Percentiles rank a stretch among this genome's conserved stretches.
Evolutionary conservation across 2,888 invertebrate genomes (phyloP).

Genomic region (Neoscelio sp.): DNA sequence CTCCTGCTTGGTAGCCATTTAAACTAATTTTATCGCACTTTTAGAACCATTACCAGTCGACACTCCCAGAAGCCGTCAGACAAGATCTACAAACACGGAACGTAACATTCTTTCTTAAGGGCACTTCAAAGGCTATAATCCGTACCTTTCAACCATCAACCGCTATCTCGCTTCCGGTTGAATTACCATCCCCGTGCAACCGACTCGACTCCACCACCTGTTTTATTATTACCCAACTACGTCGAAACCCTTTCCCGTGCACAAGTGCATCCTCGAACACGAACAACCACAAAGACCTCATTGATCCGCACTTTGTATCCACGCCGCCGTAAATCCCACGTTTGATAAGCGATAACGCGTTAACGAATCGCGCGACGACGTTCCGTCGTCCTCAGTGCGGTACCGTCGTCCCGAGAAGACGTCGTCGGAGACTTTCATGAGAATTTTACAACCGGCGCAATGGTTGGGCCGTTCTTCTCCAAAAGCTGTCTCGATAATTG

Average conservation of each 20-base stretch:
- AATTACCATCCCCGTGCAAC: slow-evolving; percentile 5
- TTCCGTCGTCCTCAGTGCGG: slow-evolving; percentile 18
- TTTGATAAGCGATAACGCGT: slow-evolving; percentile 27
- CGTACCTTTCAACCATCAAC: slow-evolving; percentile 11
- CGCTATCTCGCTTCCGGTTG: slow-evolving; percentile 10
- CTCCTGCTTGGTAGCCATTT: too few relatives aligned
- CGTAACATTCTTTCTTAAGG: slow-evolving; percentile 15
- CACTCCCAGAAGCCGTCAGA: too few relatives aligned
- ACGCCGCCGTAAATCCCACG: slow-evolving; percentile 28
- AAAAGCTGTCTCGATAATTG: too few relatives aligned
- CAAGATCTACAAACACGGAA: slow-evolving; percentile 5
- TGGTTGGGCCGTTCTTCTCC: too few relatives aligned
- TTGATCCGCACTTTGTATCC: slow-evolving; percentile 5
- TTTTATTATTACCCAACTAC: slow-evolving; percentile 35
- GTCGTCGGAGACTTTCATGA: too few relatives aligned
- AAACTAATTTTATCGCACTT: not conserved
- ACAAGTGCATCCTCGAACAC: too few relatives aligned
- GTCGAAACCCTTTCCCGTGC: slow-evolving; percentile 5
- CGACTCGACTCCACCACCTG: too few relatives aligned
- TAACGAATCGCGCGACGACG: slow-evolving; percentile 3
- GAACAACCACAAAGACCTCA: too few relatives aligned
- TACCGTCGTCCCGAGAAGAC: too few relatives aligned
- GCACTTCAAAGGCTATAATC: slow-evolving; percentile 34
- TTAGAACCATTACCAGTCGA: too few relatives aligned
- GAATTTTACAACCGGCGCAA: too few relatives aligned